Evolutionary conservation across 2,888 invertebrate genomes (phyloP), one percentile per base, ranked within the genome.

Genomic region (Caenorhabditis afra): DNA sequence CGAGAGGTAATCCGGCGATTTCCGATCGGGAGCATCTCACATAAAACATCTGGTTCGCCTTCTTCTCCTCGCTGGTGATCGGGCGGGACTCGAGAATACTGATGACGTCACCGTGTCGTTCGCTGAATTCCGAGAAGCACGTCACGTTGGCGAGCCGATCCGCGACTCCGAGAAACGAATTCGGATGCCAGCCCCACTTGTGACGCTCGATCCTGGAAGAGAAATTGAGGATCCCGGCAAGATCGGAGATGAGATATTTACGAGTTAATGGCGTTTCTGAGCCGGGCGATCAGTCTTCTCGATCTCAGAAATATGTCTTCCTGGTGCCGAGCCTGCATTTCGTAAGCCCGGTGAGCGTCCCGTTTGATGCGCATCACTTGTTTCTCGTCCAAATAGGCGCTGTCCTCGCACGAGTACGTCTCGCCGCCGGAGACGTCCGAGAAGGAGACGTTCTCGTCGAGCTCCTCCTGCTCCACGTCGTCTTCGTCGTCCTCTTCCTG

Each of bases 251-350:
- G 4, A 3, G 29, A 29, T 29, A 77, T 78, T 62, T 62, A 87
- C 87, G 83, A 81, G 16, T 77, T 16, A 16, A 84, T 81, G 4
- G 86, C 85, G 20, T 66, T 76, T 44, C 83, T 74, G 23, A 89
- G 59, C 11, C 85, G 59, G 8, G 75, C 70, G 58, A 89, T 87
- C 22, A 89, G 74, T 53, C 87, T 65, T 57, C 86, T 85, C 0
- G 87, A 87, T 67, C 88, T 62, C 7, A 87, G 61, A 44, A 85
- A 84, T 41, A 90, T 88, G 73, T 89, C 88, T 49, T 90, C 89
- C 59, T 89, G 89, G 66, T 85, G 88, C 57, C 89, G 79, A n/a
- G 88, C 80, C 52, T 89, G 89, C 74, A 87, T 89, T 66, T 89
- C 89, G 61, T 85, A 89, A 0, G 89, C 89, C 47, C 81, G 55